Evolutionary conservation across 64 coral and sea anemone species (phyloP).

Genomic region (Catalaphyllia jardinei): DNA sequence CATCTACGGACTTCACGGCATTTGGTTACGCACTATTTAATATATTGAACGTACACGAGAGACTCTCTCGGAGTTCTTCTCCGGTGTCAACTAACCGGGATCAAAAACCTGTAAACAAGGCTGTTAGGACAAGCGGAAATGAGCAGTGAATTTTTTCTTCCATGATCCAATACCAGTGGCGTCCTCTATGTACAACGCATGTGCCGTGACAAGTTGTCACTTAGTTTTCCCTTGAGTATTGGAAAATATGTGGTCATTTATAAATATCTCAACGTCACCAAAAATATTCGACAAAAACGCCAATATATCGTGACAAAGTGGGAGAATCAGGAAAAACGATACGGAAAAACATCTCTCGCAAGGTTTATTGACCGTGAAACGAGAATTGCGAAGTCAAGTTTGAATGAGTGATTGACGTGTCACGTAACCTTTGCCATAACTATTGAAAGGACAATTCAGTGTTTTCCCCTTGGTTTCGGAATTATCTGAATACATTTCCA

Average conservation of each 20-base stretch:
- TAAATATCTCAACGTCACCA: neutral
- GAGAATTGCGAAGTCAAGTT: neutral
- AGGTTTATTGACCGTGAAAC: neutral
- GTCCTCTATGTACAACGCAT: constrained; percentile 16
- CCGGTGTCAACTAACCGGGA: neutral
- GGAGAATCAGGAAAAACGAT: neutral
- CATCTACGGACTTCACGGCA: neutral
- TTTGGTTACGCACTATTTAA: neutral
- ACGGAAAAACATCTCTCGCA: neutral
- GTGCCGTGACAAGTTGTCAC: constrained; percentile 16
- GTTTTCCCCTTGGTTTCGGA: neutral
- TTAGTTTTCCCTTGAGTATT: constrained; percentile 27
- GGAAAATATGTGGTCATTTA: constrained; percentile 16
- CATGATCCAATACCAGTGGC: neutral
- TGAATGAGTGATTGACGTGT: neutral
- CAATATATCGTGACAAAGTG: neutral
- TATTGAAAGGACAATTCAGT: neutral
- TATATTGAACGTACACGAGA: neutral
- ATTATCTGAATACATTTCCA: neutral
- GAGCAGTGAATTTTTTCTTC: constrained; percentile 14
- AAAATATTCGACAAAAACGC: neutral
- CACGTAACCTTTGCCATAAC: neutral
- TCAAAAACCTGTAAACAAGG: constrained; percentile 31
- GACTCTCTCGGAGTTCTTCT: neutral
- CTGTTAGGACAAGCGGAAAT: constrained; percentile 7